Evolutionary conservation across 2,797 vertebrate species (phyloP).

Genomic region (Poecilia picta): DNA sequence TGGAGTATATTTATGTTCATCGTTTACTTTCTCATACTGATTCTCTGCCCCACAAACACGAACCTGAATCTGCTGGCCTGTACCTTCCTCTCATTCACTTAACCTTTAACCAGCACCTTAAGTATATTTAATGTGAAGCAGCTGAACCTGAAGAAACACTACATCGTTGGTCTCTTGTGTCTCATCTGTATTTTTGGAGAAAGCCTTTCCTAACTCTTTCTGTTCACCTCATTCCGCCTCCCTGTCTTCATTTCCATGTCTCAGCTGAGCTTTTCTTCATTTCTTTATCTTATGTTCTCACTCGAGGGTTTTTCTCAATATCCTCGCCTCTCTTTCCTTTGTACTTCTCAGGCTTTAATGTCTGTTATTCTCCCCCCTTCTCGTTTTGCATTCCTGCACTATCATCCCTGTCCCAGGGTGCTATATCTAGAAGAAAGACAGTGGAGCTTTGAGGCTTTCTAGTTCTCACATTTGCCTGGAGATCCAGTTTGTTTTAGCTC

Average conservation of each 20-base stretch:
- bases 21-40: conserved; percentile 7
- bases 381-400: conserved; percentile 16
- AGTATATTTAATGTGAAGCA: conserved; percentile 3
- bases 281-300: conserved; percentile 27
- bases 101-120: conserved; percentile 8
- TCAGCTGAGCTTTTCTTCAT: conserved; percentile 5
- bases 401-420: conserved; percentile 20
- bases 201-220: conserved; percentile 24
- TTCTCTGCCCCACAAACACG: conserved; percentile 11
- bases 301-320: conserved; percentile 18
- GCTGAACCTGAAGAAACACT: conserved; percentile 25
- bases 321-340: conserved; percentile 17
- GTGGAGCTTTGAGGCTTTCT: conserved; percentile 24
- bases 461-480: conserved; percentile 1
- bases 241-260: conserved; percentile 13
- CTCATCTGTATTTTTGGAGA: background rate
- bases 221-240: conserved; percentile 18
- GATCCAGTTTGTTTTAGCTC: conserved; percentile 22
- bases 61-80: background rate
- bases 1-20: conserved; percentile 49
- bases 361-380: conserved; percentile 10
- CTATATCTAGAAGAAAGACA: conserved; percentile 21
- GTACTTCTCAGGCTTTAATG: conserved; percentile 27
- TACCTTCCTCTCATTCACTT: background rate
- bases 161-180: background rate